These are phyloP conservation scores for Zaprionus camerounensis DNA, from an alignment of 1,140 invertebrate genomes.

Conservation along the genomic window DNA sequence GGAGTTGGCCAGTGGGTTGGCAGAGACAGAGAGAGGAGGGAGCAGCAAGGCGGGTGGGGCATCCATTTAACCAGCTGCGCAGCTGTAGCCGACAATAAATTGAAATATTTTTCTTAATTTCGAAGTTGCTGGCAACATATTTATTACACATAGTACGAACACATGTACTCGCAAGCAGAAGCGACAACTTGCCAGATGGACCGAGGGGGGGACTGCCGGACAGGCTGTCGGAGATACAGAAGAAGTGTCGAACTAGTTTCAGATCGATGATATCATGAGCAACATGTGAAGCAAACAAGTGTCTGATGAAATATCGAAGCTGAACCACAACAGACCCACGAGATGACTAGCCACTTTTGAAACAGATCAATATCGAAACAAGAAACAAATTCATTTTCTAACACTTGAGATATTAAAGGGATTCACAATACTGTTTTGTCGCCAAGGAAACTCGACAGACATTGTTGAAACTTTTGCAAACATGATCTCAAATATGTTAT, in stretches of 20 bases:
- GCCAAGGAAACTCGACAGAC: too few species aligned
- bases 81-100: slow-evolving; percentile 56
- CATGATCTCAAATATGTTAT: too few species aligned
- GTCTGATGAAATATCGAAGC: not conserved
- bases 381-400: not conserved
- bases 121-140: slow-evolving; percentile 68
- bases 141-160: slow-evolving; percentile 55
- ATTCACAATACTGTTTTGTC: too few species aligned
- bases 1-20: not conserved
- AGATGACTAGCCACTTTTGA: not conserved
- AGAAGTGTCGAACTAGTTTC: too few species aligned
- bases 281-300: slow-evolving; percentile 1
- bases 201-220: not conserved
- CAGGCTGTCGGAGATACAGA: not conserved
- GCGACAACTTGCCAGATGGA: slow-evolving; percentile 18
- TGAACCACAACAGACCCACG: not conserved
- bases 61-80: slow-evolving; percentile 54
- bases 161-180: slow-evolving; percentile 11
- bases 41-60: not conserved
- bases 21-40: not conserved
- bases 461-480: too few species aligned
- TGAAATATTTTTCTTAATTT: slow-evolving; percentile 68
- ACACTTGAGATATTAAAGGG: not conserved
- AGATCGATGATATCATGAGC: not conserved
- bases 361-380: not conserved